phyloP scores from a whole-genome alignment of 2,888 invertebrate species.

The Brassicogethes aeneus region DNA sequence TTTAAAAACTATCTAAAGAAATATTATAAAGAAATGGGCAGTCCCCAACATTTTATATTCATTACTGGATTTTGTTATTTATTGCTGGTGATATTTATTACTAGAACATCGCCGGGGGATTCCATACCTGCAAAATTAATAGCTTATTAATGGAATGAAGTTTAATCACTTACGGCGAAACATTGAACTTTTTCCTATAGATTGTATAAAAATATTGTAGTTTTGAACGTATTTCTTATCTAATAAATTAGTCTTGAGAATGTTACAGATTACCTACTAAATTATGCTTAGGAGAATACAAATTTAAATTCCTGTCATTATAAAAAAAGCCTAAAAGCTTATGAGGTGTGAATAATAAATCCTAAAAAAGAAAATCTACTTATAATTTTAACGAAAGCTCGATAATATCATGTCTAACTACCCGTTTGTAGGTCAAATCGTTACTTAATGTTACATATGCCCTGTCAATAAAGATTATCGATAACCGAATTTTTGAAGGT shows the following conservation, averaged over 20 bases:
- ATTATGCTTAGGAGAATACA: neutral
- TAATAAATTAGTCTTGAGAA: neutral
- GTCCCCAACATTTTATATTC: too few species aligned
- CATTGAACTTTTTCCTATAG: too few species aligned
- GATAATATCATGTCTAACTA: neutral
- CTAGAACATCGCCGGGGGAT: too few species aligned
- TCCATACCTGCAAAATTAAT: too few species aligned
- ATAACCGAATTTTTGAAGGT: constrained; percentile 5
- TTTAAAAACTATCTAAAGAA: too few species aligned
- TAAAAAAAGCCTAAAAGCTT: neutral
- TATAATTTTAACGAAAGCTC: neutral
- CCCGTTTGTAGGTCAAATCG: neutral
- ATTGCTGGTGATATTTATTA: too few species aligned
- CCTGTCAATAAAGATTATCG: constrained; percentile 11
- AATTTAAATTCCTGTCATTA: neutral
- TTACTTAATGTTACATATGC: constrained; percentile 6
- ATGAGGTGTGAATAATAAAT: neutral
- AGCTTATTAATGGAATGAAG: too few species aligned
- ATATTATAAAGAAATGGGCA: too few species aligned
- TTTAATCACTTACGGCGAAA: too few species aligned
- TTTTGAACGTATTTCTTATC: too few species aligned
- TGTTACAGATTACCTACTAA: neutral
- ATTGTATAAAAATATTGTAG: too few species aligned
- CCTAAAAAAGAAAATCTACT: neutral
- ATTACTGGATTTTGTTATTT: too few species aligned